Evolutionary conservation across 2,113 vertebrate species (phyloP).

Genomic region (Cynocephalus volans): DNA sequence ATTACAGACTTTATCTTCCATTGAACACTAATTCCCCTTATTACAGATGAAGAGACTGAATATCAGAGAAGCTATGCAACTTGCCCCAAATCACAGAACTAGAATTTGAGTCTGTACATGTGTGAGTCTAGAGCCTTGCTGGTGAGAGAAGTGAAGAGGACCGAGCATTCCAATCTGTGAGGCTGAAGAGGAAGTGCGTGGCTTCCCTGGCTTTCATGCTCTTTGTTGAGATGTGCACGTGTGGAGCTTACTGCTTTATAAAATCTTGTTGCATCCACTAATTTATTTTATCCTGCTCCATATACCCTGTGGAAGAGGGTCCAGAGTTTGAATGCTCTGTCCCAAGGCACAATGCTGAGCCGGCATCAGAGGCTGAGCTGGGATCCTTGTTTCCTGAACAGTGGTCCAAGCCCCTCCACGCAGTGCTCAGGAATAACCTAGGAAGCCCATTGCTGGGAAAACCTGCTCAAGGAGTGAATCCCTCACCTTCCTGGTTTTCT

Average conservation of each 20-base stretch:
- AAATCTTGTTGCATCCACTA: not conserved
- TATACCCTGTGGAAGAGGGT: not conserved
- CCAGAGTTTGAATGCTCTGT: not conserved
- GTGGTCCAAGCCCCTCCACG: not conserved
- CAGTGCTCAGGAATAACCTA: not conserved
- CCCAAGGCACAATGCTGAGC: not conserved
- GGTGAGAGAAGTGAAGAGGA: not conserved
- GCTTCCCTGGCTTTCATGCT: not conserved
- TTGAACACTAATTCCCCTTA: not conserved
- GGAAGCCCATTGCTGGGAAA: not conserved
- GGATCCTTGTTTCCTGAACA: not conserved
- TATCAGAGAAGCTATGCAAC: not conserved
- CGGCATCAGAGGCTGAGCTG: not conserved
- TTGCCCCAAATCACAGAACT: not conserved
- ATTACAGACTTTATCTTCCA: conserved; percentile 38
- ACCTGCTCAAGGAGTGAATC: not conserved
- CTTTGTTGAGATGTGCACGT: not conserved
- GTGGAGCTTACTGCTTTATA: not conserved
- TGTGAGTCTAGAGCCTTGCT: not conserved
- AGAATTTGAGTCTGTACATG: not conserved
- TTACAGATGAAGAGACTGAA: not conserved
- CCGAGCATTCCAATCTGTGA: not conserved
- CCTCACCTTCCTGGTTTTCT: not conserved
- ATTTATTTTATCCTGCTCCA: not conserved
- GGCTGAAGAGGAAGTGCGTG: not conserved